A percentile compares a stretch with the other conserved stretches of the same genome.
phyloP scores from a whole-genome alignment of 1,140 invertebrate species.

The Drosophila subpulchrella region DNA sequence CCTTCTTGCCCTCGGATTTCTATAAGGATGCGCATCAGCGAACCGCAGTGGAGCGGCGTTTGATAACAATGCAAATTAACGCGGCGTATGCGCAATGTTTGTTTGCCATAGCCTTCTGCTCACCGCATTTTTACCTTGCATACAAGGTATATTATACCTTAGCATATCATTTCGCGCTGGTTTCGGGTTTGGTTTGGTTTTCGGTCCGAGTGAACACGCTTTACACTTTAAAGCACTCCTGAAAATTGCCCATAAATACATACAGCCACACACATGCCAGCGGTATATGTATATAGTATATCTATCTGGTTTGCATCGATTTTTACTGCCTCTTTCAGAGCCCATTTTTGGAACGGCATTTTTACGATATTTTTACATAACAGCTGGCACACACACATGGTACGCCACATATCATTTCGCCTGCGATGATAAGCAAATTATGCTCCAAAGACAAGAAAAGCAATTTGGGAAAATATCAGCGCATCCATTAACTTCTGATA shows the following conservation, averaged over 20 bases:
- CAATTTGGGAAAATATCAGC: conserved; percentile 58
- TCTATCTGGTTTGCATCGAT: conserved; percentile 68
- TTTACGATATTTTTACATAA: conserved; percentile 65
- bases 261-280: conserved; percentile 11
- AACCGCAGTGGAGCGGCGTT: conserved; percentile 57
- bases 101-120: conserved; percentile 31
- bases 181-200: neutral
- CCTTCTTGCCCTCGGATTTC: conserved; percentile 53
- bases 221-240: conserved; percentile 78
- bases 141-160: conserved; percentile 51
- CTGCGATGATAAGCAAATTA: conserved; percentile 60
- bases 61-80: conserved; percentile 79
- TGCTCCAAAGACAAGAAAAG: conserved; percentile 32
- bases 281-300: conserved; percentile 16
- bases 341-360: conserved; percentile 59
- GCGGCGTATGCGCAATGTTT: conserved; percentile 71
- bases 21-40: conserved; percentile 72
- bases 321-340: conserved; percentile 65
- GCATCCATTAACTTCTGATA: conserved; percentile 70
- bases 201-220: conserved; percentile 24
- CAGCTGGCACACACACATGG: conserved; percentile 14
- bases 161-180: conserved; percentile 57
- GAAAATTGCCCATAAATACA: conserved; percentile 78
- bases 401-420: conserved; percentile 62
- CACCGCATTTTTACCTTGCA: conserved; percentile 18